Base-by-base conservation (phyloP, 2,888 invertebrate genomes). In the Cryptocephalus primarius region DNA sequence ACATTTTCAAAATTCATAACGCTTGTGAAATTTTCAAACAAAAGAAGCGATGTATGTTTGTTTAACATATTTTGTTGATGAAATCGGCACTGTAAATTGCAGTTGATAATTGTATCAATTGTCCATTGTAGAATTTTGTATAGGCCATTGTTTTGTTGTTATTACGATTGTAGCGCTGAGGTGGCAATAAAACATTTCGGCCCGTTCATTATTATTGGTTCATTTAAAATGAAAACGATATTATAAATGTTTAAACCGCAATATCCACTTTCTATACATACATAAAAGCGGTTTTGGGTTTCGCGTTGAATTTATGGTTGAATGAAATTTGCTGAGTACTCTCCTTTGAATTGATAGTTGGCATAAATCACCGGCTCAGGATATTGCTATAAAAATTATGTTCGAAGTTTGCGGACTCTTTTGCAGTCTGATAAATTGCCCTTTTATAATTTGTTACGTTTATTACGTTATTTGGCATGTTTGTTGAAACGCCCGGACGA, bases 311-410 rank as follows among this genome's bases (percentile, higher is more conserved):
- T 65, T 64, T 65, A 65, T 63, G 52, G 57, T 46, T 57, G 62
- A 59, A 63, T 61, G 61, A 65, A 65, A 65, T 63, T 65, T 61
- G 63, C 64, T 62, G 65, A 65, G 65, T 65, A 65, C 63, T 63
- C 62, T 60, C 60, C 22, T 60, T 63, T 60, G 60, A 65, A 65
- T 64, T 63, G 63, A 65, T 65, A 63, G 64, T 65, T 56, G 49
- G 54, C 53, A 65, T 64, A 65, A 64, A 64, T 64, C 65, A 64
- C 60, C 50, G 54, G 58, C 12, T 55, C 60, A 63, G 64, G 65
- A 64, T 65, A 65, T 64, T 60, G 63, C 64, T 58, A 59, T 58
- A 64, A 61, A 65, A 65, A 64, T 65, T 65, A 65, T 65, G 65
- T 64, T 56, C 63, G 55, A 65, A 65, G 61, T 65, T 65, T 62